Evolutionary conservation across 2,888 invertebrate species (phyloP).

Genomic region (Cylloceria caligata): DNA sequence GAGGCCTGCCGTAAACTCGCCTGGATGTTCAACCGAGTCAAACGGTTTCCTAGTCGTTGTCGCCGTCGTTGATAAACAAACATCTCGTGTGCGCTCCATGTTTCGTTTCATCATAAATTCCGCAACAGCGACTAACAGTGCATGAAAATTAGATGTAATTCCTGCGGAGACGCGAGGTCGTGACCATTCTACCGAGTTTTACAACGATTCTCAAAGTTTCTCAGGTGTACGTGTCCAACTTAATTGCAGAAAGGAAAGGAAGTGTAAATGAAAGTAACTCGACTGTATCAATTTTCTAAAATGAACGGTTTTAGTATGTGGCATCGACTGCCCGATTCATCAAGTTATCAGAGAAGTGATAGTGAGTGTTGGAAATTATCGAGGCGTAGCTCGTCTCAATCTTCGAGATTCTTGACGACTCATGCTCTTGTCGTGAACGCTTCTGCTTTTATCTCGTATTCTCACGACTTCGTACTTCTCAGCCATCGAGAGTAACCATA

Average conservation of each 20-base stretch:
- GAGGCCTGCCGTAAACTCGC: conserved; percentile 3
- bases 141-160: conserved; percentile 64
- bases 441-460: conserved; percentile 58
- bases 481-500: conserved; percentile 71
- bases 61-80: conserved; percentile 1
- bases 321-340: neutral
- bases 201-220: neutral
- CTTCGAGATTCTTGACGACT: conserved; percentile 26
- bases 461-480: conserved; percentile 72
- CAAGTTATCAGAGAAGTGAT: neutral
- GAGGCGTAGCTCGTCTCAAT: neutral
- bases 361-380: conserved; percentile 14
- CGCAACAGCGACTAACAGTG: conserved; percentile 52
- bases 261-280: neutral
- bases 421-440: conserved; percentile 36
- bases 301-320: conserved; percentile 3
- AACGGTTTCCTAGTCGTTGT: conserved; percentile 6
- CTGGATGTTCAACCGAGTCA: conserved; percentile 21
- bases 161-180: conserved; percentile 16
- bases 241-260: neutral
- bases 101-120: conserved; percentile 47
- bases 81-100: conserved; percentile 2
- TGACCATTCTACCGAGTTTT: neutral
- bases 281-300: neutral
- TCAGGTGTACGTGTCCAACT: neutral